Conservation (phyloP, 1,140 invertebrate genomes). For the Stegodyphus mimosarum region DNA sequence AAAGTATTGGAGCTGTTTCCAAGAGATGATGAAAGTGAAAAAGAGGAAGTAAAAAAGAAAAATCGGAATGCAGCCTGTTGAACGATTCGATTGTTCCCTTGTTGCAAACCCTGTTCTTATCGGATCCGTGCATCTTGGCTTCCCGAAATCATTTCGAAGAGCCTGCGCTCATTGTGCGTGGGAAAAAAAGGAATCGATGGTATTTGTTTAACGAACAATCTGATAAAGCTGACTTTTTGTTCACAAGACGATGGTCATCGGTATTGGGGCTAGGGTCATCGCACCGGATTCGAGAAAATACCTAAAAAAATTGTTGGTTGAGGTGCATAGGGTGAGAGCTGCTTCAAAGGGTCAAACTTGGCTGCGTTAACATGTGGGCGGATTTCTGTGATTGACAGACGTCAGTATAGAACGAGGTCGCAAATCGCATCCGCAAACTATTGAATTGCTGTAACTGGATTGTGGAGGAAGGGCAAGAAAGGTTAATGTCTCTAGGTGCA, state of each 20-base stretch:
- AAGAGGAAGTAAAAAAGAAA: not conserved
- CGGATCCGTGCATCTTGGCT: slow-evolving; percentile 14
- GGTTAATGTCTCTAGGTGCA: too few relatives aligned
- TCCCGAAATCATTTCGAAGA: not conserved
- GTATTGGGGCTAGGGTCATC: slow-evolving; percentile 2
- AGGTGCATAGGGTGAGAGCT: too few relatives aligned
- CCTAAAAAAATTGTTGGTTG: too few relatives aligned
- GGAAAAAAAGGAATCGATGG: slow-evolving; percentile 43
- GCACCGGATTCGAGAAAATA: not conserved
- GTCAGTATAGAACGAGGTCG: too few relatives aligned
- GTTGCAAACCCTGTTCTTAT: slow-evolving; percentile 4
- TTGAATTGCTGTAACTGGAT: too few relatives aligned
- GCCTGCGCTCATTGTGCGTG: slow-evolving; percentile 33
- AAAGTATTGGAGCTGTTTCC: too few relatives aligned
- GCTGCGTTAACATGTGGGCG: too few relatives aligned
- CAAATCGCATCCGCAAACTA: too few relatives aligned
- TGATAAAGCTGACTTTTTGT: slow-evolving; percentile 17
- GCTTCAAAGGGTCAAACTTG: too few relatives aligned
- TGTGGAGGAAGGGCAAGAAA: too few relatives aligned
- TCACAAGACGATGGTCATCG: slow-evolving; percentile 11
- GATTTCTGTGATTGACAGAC: too few relatives aligned
- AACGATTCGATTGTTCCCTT: slow-evolving; percentile 38
- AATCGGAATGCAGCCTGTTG: slow-evolving; percentile 8
- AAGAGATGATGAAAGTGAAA: not conserved
- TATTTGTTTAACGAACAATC: slow-evolving; percentile 53